Evolutionary conservation across 30 jellyfish, hydroid and myxozoan genomes (phyloP), one percentile per base, ranked within the genome.

Genomic region (Catostylus mosaicus): DNA sequence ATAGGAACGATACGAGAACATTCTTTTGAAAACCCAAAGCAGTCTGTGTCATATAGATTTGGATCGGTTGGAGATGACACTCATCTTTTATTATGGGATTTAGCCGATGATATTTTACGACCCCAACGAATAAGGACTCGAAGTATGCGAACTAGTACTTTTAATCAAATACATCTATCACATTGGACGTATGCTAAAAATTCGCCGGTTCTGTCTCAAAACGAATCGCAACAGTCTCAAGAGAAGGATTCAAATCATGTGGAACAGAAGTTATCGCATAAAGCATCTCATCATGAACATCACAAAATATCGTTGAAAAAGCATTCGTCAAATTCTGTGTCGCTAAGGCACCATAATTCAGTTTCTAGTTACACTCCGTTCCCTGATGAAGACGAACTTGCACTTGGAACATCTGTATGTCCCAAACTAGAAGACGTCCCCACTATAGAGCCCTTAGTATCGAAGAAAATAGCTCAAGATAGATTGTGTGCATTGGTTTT

Each of bases 31-130:
- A 24, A 72, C 50, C 63, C 80, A 1, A 78, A 67, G 77, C 73
- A 56, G 11, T 32, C 77, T 0, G 78, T 93, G 18, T 93, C 97
- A 22, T 93, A 93, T 66, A 73, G 98, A 26, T 78, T 93, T 64
- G 98, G 98, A 3, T 93, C 98, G 8, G 98, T 93, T 52, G 98
- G 98, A 11, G 98, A 93, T 65, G 98, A 93, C 71, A 93, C 98
- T 9, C 98, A 86, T 43, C 75, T 93, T 67, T 50, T 93, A 56
- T 70, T 93, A 73, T 93, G 98, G 98, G 98, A 93, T 69, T 36
- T 93, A 9, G 76, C 93, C 29, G 98, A 93, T 40, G 98, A 93
- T 62, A 72, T 93, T 20, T 79, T 93, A 33, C 87, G 93, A 31
- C 98, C 98, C 1, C 97, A 93, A 54, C 80, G 91, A 18, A 84